These are phyloP conservation scores for Romanogobio albipinnatus DNA, from an alignment of 2,113 vertebrate species.

Conservation along the genomic window DNA sequence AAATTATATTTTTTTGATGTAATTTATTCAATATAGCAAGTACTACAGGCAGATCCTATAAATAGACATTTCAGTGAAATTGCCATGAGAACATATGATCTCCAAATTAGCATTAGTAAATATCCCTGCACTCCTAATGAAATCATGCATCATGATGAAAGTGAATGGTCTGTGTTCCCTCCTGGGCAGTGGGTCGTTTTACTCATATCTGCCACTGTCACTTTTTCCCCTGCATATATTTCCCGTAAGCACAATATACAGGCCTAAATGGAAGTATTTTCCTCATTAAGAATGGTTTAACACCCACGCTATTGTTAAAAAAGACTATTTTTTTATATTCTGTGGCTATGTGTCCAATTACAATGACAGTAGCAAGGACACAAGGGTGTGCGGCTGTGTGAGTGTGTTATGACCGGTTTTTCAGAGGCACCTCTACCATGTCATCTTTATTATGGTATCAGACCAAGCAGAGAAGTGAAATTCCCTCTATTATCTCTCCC, in stretches of 20 bases:
- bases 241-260: conserved; percentile 37
- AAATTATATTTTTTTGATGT: conserved; percentile 9
- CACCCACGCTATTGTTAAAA: conserved; percentile 31
- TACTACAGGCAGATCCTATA: conserved; percentile 32
- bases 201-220: conserved; percentile 33
- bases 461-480: conserved; percentile 9
- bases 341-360: conserved; percentile 62
- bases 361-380: conserved; percentile 47
- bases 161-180: conserved; percentile 39
- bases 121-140: conserved; percentile 49
- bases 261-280: conserved; percentile 49
- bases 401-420: conserved; percentile 15
- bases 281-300: conserved; percentile 55
- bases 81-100: conserved; percentile 45
- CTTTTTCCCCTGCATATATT: conserved; percentile 4
- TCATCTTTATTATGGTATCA: conserved; percentile 20
- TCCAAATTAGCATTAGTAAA: conserved; percentile 49
- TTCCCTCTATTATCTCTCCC: neutral
- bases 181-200: conserved; percentile 37
- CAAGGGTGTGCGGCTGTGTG: conserved; percentile 13
- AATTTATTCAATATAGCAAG: conserved; percentile 25
- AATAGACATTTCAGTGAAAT: conserved; percentile 42
- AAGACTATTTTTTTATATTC: conserved; percentile 53
- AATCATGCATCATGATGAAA: conserved; percentile 41
- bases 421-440: neutral